These are phyloP conservation scores for Gobionotothen gibberifrons DNA, from an alignment of 2,797 vertebrate species.

Conservation along the genomic window DNA sequence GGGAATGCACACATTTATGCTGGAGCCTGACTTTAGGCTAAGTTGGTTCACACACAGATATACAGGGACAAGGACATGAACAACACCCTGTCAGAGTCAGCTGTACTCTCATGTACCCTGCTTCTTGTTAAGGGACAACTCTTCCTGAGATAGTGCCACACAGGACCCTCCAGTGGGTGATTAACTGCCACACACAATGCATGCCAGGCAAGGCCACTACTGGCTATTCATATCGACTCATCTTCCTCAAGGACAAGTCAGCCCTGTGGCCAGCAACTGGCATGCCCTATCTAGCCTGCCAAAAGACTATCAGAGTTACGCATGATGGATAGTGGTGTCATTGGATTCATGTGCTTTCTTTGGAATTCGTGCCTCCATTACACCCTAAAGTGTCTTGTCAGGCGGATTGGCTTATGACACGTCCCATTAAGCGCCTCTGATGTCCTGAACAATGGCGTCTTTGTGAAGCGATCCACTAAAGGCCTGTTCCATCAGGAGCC, in stretches of 20 bases:
- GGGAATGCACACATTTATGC: constrained; percentile 48
- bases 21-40: constrained; percentile 10
- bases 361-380: constrained; percentile 24
- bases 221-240: constrained; percentile 61
- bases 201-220: constrained; percentile 30
- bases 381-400: constrained; percentile 59
- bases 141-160: constrained; percentile 45
- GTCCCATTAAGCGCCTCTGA: constrained; percentile 57
- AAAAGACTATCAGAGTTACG: constrained; percentile 29
- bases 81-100: constrained; percentile 42
- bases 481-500: constrained; percentile 62
- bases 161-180: constrained; percentile 38
- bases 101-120: constrained; percentile 31
- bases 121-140: constrained; percentile 43
- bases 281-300: constrained; percentile 25
- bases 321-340: constrained; percentile 32
- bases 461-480: constrained; percentile 60
- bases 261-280: constrained; percentile 29
- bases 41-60: constrained; percentile 1
- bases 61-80: not conserved
- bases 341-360: constrained; percentile 37
- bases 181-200: constrained; percentile 51
- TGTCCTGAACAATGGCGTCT: constrained; percentile 63
- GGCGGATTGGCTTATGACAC: constrained; percentile 57
- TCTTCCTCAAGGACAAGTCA: constrained; percentile 53